A percentile compares a stretch with the other conserved stretches of the same genome.
These are phyloP conservation scores for Axis porcinus DNA, from an alignment of 2,113 vertebrate genomes.

Conservation along the genomic window DNA sequence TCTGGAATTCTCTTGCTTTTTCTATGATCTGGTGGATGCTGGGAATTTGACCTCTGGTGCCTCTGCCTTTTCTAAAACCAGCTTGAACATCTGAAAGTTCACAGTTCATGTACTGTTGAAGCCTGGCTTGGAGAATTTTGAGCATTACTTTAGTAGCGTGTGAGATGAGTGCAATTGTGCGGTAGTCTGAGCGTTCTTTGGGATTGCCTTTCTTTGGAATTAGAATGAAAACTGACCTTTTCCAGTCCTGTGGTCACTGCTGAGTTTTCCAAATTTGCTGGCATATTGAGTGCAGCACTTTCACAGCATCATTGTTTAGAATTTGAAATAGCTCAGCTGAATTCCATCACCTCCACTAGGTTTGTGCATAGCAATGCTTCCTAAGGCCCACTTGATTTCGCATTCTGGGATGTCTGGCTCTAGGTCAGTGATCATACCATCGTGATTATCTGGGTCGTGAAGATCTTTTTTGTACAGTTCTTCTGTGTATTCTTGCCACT, in stretches of 20 bases:
- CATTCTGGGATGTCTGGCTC: not conserved
- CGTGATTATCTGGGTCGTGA: not conserved
- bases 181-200: not conserved
- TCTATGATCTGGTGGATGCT: not conserved
- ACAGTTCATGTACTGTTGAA: not conserved
- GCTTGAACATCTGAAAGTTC: not conserved
- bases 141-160: not conserved
- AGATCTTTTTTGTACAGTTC: not conserved
- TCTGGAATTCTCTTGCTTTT: not conserved
- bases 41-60: not conserved
- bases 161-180: not conserved
- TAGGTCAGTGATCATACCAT: not conserved
- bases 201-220: not conserved
- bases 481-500: not conserved
- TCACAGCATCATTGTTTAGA: not conserved
- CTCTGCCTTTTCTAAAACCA: not conserved
- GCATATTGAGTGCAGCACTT: not conserved
- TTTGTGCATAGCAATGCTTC: not conserved
- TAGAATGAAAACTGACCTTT: not conserved
- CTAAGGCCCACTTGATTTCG: not conserved
- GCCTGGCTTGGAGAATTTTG: not conserved
- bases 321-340: not conserved
- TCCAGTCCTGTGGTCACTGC: not conserved
- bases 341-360: not conserved
- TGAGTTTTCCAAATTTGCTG: not conserved